Evolutionary conservation across 2,888 invertebrate genomes (phyloP).

Genomic region (Drosophila birchii): DNA sequence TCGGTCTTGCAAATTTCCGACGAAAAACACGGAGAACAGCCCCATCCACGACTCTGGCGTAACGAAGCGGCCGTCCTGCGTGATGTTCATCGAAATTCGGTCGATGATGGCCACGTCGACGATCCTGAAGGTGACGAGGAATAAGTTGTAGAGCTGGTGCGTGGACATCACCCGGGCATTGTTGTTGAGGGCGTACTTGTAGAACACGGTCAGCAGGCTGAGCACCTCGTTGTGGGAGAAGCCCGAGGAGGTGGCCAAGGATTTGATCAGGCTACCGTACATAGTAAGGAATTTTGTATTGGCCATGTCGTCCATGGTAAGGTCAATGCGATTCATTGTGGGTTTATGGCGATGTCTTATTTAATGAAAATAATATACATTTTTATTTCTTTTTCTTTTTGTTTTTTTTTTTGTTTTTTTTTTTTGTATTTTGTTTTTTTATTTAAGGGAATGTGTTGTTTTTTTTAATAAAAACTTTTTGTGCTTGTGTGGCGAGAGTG

Average conservation of each 20-base stretch:
- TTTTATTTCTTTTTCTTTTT: background rate
- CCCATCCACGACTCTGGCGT: conserved; percentile 88
- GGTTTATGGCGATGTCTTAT: background rate
- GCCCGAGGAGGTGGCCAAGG: conserved; percentile 82
- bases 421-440: background rate
- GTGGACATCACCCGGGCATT: conserved; percentile 84
- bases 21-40: conserved; percentile 89
- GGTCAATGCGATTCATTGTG: conserved; percentile 85
- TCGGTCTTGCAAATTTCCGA: conserved; percentile 89
- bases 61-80: conserved; percentile 85
- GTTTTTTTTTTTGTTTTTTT: background rate
- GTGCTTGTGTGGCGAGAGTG: background rate
- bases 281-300: conserved; percentile 88
- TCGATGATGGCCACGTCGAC: conserved; percentile 89
- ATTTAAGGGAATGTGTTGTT: background rate
- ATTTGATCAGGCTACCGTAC: conserved; percentile 86
- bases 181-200: conserved; percentile 85
- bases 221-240: conserved; percentile 87
- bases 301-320: conserved; percentile 88
- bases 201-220: conserved; percentile 86
- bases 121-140: conserved; percentile 89
- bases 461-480: background rate
- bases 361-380: background rate
- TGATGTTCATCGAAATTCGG: conserved; percentile 87
- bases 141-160: conserved; percentile 87